These are phyloP conservation scores for Hypselothyrea guttata DNA, from an alignment of 2,888 invertebrate species.

Conservation along the genomic window DNA sequence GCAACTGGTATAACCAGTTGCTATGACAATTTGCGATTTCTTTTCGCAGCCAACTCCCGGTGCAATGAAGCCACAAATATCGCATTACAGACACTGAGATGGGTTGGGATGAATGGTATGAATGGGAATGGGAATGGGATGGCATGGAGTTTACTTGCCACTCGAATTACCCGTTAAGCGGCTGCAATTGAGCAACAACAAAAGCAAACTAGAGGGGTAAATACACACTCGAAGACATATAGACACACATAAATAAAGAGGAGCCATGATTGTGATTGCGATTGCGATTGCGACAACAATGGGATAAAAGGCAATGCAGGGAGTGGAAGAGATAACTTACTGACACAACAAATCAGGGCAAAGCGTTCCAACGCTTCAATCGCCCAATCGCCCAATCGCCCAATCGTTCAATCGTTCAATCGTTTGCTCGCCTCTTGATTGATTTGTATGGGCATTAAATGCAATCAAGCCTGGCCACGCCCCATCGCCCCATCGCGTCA, in stretches of 20 bases:
- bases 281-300: slow-evolving; percentile 27
- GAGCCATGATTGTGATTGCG: slow-evolving; percentile 51
- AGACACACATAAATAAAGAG: slow-evolving; percentile 46
- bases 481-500: slow-evolving; percentile 19
- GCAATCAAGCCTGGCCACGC: slow-evolving; percentile 61
- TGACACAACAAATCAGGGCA: slow-evolving; percentile 36
- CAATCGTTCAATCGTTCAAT: slow-evolving; percentile 4
- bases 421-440: no score
- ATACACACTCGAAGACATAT: slow-evolving; percentile 3
- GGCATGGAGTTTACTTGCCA: slow-evolving; percentile 19
- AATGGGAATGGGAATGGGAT: slow-evolving; percentile 1
- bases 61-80: slow-evolving; percentile 73
- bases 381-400: no score
- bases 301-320: background rate
- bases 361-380: slow-evolving; percentile 8
- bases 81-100: slow-evolving; percentile 52
- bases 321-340: slow-evolving; percentile 4
- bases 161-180: slow-evolving; percentile 53
- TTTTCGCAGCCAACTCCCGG: slow-evolving; percentile 40
- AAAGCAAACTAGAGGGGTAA: slow-evolving; percentile 26
- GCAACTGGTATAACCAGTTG: slow-evolving; percentile 60
- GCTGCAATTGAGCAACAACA: slow-evolving; percentile 51
- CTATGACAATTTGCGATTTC: slow-evolving; percentile 47
- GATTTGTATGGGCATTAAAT: slow-evolving; percentile 66
- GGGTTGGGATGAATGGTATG: no score